phyloP scores from a whole-genome alignment of 1,140 invertebrate species.

The Drosophila sturtevanti region DNA sequence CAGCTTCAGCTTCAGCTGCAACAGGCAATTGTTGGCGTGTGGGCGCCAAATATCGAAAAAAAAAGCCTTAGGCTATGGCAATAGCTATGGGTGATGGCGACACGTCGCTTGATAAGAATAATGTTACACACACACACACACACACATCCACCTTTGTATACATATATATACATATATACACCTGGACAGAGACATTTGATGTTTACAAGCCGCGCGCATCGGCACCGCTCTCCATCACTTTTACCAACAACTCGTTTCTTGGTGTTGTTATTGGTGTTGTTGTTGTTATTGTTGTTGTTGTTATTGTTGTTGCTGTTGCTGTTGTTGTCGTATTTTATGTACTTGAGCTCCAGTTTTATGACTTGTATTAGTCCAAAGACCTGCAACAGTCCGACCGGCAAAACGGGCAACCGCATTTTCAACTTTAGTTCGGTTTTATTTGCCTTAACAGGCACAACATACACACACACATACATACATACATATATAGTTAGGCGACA shows the following conservation, averaged over 20 bases:
- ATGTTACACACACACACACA: constrained; percentile 29
- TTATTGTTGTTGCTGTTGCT: constrained; percentile 9
- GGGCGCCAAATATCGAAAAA: constrained; percentile 37
- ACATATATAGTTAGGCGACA: not conserved
- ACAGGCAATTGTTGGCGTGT: constrained; percentile 36
- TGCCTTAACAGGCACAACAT: constrained; percentile 61
- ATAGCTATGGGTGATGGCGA: constrained; percentile 48
- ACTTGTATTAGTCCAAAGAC: constrained; percentile 69
- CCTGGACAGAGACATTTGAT: constrained; percentile 33
- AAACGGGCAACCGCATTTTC: constrained; percentile 21
- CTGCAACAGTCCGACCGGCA: too few species aligned
- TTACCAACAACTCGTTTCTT: constrained; percentile 65
- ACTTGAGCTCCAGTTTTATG: constrained; percentile 73
- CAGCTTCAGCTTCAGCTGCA: constrained; percentile 24
- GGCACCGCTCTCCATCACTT: constrained; percentile 21
- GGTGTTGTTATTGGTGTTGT: constrained; percentile 7
- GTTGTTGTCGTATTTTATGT: constrained; percentile 66
- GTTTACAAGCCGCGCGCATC: constrained; percentile 62
- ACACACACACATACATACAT: constrained; percentile 2
- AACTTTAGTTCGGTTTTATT: constrained; percentile 26
- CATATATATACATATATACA: not conserved
- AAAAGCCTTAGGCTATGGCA: constrained; percentile 34
- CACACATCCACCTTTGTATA: constrained; percentile 8
- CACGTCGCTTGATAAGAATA: constrained; percentile 75
- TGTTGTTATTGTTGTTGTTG: constrained; percentile 37